A percentile compares a stretch with the other conserved stretches of the same genome.
These are phyloP conservation scores for Urocynchramus pylzowi DNA, from an alignment of 2,113 vertebrate species.

Conservation along the genomic window DNA sequence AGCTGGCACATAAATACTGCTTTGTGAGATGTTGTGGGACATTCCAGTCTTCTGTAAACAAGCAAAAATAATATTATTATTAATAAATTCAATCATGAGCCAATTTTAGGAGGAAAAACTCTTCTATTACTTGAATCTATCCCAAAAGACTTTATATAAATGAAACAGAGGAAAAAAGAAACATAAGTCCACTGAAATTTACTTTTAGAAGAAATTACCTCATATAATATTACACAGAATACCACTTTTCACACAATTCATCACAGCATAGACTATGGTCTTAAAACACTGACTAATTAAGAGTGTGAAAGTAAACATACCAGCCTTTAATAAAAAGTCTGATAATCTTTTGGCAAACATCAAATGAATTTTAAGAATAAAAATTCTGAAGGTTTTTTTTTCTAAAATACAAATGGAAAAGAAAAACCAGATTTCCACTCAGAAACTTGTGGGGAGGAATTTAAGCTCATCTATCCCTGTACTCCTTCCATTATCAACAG, in stretches of 20 bases:
- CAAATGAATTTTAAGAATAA: background rate
- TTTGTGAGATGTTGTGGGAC: background rate
- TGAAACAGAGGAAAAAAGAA: background rate
- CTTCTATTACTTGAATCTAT: background rate
- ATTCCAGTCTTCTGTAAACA: slow-evolving; percentile 3
- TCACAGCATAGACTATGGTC: background rate
- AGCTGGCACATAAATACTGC: slow-evolving; percentile 15
- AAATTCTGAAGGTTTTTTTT: background rate
- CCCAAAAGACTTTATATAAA: background rate
- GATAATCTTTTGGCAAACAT: background rate
- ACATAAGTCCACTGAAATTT: background rate
- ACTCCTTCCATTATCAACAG: background rate
- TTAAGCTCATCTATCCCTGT: background rate
- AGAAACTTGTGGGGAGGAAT: background rate
- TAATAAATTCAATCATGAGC: background rate
- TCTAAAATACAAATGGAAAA: background rate
- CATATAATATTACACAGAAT: background rate
- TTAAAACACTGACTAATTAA: slow-evolving; percentile 17
- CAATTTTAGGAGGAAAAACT: background rate
- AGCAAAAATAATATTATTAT: slow-evolving; percentile 23
- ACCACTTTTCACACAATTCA: background rate
- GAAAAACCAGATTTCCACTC: background rate
- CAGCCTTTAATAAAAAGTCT: background rate
- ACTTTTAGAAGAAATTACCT: slow-evolving; percentile 3
- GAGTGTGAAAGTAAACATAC: background rate